Percentiles rank a stretch among this genome's conserved stretches.
These are phyloP conservation scores for Melanophora roralis DNA, from an alignment of 2,888 invertebrate genomes.

Conservation along the genomic window DNA sequence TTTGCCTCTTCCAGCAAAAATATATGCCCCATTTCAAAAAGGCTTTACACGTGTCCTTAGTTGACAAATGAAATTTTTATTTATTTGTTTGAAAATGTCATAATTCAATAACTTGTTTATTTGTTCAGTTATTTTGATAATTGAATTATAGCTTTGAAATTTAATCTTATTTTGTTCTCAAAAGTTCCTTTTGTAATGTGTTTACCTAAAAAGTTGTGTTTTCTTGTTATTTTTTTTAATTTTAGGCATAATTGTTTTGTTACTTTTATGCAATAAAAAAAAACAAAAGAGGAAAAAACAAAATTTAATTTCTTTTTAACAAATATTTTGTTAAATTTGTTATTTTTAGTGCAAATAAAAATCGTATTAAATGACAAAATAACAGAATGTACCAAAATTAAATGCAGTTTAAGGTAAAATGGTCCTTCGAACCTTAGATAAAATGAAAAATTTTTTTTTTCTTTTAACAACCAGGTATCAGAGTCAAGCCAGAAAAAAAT, in stretches of 20 bases:
- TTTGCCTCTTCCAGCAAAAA: not conserved
- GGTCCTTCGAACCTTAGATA: not conserved
- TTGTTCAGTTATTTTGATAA: slow-evolving; percentile 44
- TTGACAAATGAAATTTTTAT: slow-evolving; percentile 3
- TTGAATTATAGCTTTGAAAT: slow-evolving; percentile 55
- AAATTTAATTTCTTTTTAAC: slow-evolving; percentile 53
- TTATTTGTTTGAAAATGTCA: slow-evolving; percentile 32
- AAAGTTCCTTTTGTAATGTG: not conserved
- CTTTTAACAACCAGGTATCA: too few relatives aligned
- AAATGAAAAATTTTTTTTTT: too few relatives aligned
- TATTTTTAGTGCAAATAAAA: not conserved
- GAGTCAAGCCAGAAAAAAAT: too few relatives aligned
- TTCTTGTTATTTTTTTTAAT: not conserved
- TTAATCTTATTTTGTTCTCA: slow-evolving; percentile 38
- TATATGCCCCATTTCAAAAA: not conserved
- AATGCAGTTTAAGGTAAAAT: not conserved
- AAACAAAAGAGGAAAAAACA: not conserved
- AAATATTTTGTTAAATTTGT: slow-evolving; percentile 36
- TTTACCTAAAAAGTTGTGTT: not conserved
- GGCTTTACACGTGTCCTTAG: slow-evolving; percentile 11
- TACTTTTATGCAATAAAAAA: slow-evolving; percentile 22
- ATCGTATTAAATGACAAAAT: not conserved
- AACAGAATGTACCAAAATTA: not conserved
- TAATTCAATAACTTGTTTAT: slow-evolving; percentile 42
- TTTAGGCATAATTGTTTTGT: slow-evolving; percentile 45